Evolutionary conservation across 2,113 vertebrate genomes (phyloP).

Genomic region (Odocoileus virginianus): DNA sequence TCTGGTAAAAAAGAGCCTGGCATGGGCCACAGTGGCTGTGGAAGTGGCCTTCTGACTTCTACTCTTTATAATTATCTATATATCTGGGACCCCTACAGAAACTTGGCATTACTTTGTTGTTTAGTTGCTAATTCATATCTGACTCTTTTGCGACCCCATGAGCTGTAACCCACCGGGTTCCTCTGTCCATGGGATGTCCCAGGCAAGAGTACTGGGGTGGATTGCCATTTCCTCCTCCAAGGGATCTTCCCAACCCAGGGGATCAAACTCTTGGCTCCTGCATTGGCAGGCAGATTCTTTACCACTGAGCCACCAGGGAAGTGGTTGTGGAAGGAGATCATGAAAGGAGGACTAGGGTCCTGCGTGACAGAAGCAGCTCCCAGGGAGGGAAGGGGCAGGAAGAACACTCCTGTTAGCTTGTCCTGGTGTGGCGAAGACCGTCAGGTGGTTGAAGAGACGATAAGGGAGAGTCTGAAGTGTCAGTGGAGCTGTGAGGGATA

Average conservation of each 20-base stretch:
- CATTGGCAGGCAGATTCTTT: not conserved
- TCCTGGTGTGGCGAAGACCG: not conserved
- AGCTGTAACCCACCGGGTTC: not conserved
- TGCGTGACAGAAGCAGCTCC: not conserved
- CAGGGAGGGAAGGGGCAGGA: not conserved
- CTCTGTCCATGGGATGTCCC: not conserved
- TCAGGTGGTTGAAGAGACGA: not conserved
- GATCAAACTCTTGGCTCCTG: not conserved
- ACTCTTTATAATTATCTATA: not conserved
- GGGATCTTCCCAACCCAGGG: not conserved
- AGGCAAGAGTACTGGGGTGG: not conserved
- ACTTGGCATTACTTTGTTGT: not conserved
- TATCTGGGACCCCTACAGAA: not conserved
- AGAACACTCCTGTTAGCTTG: not conserved
- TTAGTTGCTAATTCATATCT: not conserved
- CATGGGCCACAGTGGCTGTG: not conserved
- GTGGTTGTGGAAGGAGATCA: not conserved
- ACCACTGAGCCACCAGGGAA: not conserved
- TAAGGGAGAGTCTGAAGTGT: not conserved
- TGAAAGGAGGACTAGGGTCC: not conserved
- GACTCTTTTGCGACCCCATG: not conserved
- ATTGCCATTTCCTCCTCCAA: not conserved
- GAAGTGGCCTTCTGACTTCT: not conserved
- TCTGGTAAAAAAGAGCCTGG: not conserved
- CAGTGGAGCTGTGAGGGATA: not conserved